Evolutionary conservation across 1,140 invertebrate genomes (phyloP).

Genomic region (Parapsyche elsis): DNA sequence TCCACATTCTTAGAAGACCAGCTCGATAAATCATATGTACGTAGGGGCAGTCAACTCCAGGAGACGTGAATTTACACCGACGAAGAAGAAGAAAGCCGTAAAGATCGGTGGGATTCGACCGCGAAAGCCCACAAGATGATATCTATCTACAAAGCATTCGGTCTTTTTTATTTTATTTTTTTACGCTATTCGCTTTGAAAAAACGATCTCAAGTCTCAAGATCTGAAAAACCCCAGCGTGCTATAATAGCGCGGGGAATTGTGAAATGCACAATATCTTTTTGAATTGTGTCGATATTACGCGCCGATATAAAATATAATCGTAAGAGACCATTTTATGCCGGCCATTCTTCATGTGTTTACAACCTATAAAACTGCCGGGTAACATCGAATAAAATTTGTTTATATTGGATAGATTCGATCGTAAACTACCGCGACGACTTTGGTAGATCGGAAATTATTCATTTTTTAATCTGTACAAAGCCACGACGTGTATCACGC

Average conservation of each 20-base stretch:
- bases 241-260: too few relatives aligned
- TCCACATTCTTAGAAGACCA: slow-evolving; percentile 4
- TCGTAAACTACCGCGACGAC: neutral
- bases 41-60: slow-evolving; percentile 1
- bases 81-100: too few relatives aligned
- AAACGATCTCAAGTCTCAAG: too few relatives aligned
- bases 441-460: neutral
- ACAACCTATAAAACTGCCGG: slow-evolving; percentile 12
- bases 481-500: too few relatives aligned
- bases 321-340: neutral
- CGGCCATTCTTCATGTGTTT: slow-evolving; percentile 10
- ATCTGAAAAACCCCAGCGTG: too few relatives aligned
- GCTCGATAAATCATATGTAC: slow-evolving; percentile 15
- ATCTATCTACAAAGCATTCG: too few relatives aligned
- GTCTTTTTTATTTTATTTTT: too few relatives aligned
- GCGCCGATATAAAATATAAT: neutral
- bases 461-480: too few relatives aligned
- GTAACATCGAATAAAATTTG: slow-evolving; percentile 9
- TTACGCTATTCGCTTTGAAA: too few relatives aligned
- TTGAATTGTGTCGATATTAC: neutral
- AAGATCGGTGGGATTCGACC: too few relatives aligned
- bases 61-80: neutral
- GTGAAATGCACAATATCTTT: too few relatives aligned
- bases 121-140: too few relatives aligned
- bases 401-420: slow-evolving; percentile 3